A percentile compares a stretch with the other conserved stretches of the same genome.
Evolutionary conservation across 2,797 vertebrate species (phyloP).

Genomic region (Halcyon smyrnensis): DNA sequence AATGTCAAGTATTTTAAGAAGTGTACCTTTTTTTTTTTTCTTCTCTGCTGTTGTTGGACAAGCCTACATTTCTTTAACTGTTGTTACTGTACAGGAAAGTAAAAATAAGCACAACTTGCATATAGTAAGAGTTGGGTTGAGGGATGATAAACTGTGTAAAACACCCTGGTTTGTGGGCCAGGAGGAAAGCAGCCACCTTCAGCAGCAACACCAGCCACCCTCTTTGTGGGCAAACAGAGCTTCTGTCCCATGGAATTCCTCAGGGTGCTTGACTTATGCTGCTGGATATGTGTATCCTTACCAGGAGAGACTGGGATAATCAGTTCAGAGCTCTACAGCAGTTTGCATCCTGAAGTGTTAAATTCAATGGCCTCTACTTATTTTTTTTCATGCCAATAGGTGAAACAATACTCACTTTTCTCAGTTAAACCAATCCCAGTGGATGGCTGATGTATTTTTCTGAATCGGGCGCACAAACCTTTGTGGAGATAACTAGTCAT

Average conservation of each 20-base stretch:
- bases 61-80: neutral
- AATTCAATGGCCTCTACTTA: neutral
- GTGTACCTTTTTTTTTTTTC: rapidly evolving
- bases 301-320: neutral
- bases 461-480: neutral
- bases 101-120: neutral
- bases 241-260: neutral
- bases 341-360: neutral
- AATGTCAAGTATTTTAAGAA: neutral
- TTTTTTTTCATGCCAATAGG: neutral
- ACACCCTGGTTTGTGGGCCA: neutral
- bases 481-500: neutral
- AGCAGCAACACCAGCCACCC: rapidly evolving
- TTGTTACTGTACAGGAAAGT: neutral
- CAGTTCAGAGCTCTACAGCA: neutral
- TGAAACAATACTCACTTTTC: neutral
- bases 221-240: rapidly evolving
- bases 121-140: neutral
- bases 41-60: neutral
- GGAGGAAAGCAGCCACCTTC: neutral
- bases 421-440: neutral
- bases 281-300: neutral
- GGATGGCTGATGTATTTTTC: neutral
- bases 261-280: neutral
- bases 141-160: neutral